Evolutionary conservation across 2,888 invertebrate species (phyloP).

Genomic region (Timema podura): DNA sequence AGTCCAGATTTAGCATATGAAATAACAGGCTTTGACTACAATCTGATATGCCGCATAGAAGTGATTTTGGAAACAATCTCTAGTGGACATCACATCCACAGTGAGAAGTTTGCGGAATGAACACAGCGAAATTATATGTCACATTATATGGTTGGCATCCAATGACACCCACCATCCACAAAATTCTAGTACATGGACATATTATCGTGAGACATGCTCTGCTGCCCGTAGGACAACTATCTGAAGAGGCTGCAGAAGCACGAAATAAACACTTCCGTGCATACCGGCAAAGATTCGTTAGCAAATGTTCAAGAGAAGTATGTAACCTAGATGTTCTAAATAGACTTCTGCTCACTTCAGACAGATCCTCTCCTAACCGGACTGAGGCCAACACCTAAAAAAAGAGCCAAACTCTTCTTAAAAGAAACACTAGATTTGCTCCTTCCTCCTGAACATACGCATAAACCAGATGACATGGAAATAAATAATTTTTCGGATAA

Average conservation of each 20-base stretch:
- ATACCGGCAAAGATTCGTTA: not conserved
- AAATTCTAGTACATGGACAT: not conserved
- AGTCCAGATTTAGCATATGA: not conserved
- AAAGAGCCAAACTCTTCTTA: not conserved
- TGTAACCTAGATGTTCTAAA: slow-evolving; percentile 5
- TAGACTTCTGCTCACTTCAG: not conserved
- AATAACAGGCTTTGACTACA: not conserved
- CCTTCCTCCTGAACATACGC: not conserved
- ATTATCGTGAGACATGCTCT: not conserved
- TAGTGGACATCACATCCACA: not conserved
- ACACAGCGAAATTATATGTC: not conserved
- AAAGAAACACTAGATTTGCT: not conserved
- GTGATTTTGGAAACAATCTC: not conserved
- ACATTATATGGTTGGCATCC: not conserved
- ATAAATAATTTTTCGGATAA: no score
- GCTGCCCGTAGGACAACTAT: not conserved
- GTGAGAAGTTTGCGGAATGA: not conserved
- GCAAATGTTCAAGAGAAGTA: not conserved
- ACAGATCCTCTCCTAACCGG: not conserved
- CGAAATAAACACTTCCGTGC: not conserved
- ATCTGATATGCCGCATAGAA: not conserved
- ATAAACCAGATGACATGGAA: no score
- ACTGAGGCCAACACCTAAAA: not conserved
- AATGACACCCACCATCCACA: slow-evolving; percentile 6
- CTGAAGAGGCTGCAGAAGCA: not conserved